phyloP scores from a whole-genome alignment of 1,140 invertebrate species.

The Teleopsis dalmanni region DNA sequence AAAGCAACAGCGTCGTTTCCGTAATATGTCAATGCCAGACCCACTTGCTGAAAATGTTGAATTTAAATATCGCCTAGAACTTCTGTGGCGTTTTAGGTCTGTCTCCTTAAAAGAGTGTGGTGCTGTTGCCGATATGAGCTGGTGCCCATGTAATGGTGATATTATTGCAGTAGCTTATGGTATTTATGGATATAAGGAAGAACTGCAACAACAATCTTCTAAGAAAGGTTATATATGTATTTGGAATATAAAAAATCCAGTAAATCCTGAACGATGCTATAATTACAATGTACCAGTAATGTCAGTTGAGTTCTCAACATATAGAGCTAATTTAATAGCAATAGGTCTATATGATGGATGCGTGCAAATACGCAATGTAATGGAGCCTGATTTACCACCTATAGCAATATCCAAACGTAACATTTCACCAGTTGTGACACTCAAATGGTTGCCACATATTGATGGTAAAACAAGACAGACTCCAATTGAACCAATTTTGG shows the following conservation, averaged over 20 bases:
- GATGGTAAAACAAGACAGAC: slow-evolving; percentile 35
- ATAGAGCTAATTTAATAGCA: slow-evolving; percentile 63
- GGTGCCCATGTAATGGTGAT: slow-evolving; percentile 57
- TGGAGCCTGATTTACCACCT: slow-evolving; percentile 44
- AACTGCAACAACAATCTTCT: slow-evolving; percentile 12
- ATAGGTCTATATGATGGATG: slow-evolving; percentile 73
- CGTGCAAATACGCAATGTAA: slow-evolving; percentile 65
- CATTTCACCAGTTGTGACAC: slow-evolving; percentile 57
- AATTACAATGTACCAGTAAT: slow-evolving; percentile 62
- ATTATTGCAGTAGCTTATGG: slow-evolving; percentile 66
- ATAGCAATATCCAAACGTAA: slow-evolving; percentile 49
- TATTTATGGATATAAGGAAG: slow-evolving; percentile 43
- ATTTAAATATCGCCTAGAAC: slow-evolving; percentile 55
- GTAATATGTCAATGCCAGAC: slow-evolving; percentile 53
- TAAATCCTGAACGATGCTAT: slow-evolving; percentile 67
- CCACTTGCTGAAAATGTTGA: slow-evolving; percentile 53
- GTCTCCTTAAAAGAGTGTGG: slow-evolving; percentile 1
- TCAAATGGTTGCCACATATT: slow-evolving; percentile 48
- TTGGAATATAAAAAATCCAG: slow-evolving; percentile 82
- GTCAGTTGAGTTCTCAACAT: slow-evolving; percentile 62
- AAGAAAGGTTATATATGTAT: slow-evolving; percentile 50
- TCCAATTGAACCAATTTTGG: slow-evolving; percentile 45
- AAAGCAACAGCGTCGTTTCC: slow-evolving; percentile 56
- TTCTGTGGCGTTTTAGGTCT: slow-evolving; percentile 55
- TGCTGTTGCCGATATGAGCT: slow-evolving; percentile 53